A percentile compares a stretch with the other conserved stretches of the same genome.
Evolutionary conservation across 1,140 invertebrate genomes (phyloP).

Genomic region (Zeugodacus cucurbitae): DNA sequence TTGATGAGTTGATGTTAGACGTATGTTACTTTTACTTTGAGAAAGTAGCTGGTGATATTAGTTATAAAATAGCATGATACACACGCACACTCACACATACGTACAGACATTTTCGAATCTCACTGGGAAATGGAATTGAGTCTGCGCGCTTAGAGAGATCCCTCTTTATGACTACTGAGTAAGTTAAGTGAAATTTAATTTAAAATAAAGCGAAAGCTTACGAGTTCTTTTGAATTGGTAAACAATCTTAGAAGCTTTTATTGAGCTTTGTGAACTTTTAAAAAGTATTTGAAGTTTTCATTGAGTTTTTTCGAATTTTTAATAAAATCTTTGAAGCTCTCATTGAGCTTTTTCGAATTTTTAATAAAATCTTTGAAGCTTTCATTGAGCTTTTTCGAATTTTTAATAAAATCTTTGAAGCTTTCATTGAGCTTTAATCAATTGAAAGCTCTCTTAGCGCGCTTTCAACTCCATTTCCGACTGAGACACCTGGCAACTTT

Average conservation of each 20-base stretch:
- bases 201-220: too few species aligned
- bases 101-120: slow-evolving; percentile 22
- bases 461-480: slow-evolving; percentile 12
- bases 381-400: too few species aligned
- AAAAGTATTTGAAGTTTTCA: too few species aligned
- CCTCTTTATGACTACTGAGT: not conserved
- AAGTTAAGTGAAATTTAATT: too few species aligned
- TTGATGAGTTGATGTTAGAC: not conserved
- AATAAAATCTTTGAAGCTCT: too few species aligned
- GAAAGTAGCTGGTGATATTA: not conserved
- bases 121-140: slow-evolving; percentile 24
- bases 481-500: slow-evolving; percentile 23
- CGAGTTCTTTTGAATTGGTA: too few species aligned
- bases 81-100: slow-evolving; percentile 37
- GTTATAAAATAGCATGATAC: slow-evolving; percentile 1
- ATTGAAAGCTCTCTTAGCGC: not conserved
- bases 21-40: not conserved
- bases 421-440: not conserved
- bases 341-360: too few species aligned
- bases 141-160: not conserved
- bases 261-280: too few species aligned
- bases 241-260: too few species aligned
- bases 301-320: too few species aligned
- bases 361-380: too few species aligned
- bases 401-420: too few species aligned